Evolutionary conservation across 2,888 invertebrate genomes (phyloP), one percentile per base, ranked within the genome.

Genomic region (Calephelis perditalis): DNA sequence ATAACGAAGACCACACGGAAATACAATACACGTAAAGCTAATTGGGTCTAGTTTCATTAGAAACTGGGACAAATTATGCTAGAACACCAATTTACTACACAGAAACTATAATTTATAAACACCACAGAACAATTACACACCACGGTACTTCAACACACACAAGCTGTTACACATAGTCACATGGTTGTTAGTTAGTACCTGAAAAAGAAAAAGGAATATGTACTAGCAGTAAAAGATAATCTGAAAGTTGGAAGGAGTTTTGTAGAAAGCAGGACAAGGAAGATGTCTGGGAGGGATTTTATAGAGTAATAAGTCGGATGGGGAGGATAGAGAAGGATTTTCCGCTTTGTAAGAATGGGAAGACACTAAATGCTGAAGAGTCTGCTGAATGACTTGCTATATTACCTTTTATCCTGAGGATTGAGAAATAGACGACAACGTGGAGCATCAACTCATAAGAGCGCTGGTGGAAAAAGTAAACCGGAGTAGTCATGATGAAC

Each of bases 401-500:
- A n/a, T n/a, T n/a, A 65, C 62, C 0, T 63, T 62, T 36, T 64
- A 62, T 43, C 67, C 67, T 1, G 15, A 43, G 7, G 67, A 67
- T 44, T 3, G 2, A 2, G 10, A 11, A 5, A 46, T 2, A 2
- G 37, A 11, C 11, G 45, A 45, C 11, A 45, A 2, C 5, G 45
- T 3, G 3, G 45, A 45, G n/a, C 45, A 45, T n/a, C 10, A 45
- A 10, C 4, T 6, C 10, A n/a, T 11, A 1, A 45, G 45, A 45
- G 3, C 10, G 2, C 5, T 11, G 0, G 45, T 10, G 3, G n/a
- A 45, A 2, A 45, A 45, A 2, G 3, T 45, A 11, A 45, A n/a
- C 5, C 3, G 6, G 7, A 4, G 5, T 0, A n/a, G 6, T 1
- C 45, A 7, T 35, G 26, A 15, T 15, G 15, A 15, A 15, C 1